Base-by-base conservation (phyloP, 1,140 invertebrate genomes). In the Adoxophyes honmai region DNA sequence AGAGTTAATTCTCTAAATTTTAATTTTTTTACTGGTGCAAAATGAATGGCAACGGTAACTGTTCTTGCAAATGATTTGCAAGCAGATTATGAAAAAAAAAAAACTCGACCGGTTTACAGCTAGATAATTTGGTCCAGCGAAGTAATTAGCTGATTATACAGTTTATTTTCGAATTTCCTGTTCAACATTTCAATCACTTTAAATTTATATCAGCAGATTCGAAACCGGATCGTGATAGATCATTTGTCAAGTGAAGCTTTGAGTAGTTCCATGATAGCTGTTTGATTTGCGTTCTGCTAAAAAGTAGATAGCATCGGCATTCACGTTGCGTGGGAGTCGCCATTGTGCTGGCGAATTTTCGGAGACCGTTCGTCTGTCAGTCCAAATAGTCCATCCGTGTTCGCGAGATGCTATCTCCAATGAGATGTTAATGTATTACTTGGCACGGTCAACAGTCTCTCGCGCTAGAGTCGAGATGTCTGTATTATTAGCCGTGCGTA, bases 361-460 rank as follows among this genome's bases (percentile, higher is more conserved):
- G 55, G 55, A 61, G 34, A 54, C 48, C 55, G 64, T 66, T 62
- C 60, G 55, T 60, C 54, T 58, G 64, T 70, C 64, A 64, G 57
- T 61, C 59, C 51, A 38, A 62, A 68, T 63, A 64, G 57, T 61
- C 59, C 51, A 38, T 33, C 52, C 44, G 59, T 62, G 66, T 78
- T 80, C 74, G 73, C 76, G 73, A 59, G 66, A 66, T 68, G 60
- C 36, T 69, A 77, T 73, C 69, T 66, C 56, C 61, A 75, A 78
- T 73, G 70, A 75, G 69, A 78, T 75, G 70, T 64, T 81, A 81
- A 81, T 83, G 74, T 72, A 72, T 70, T 70, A 70, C 61, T 70
- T 77, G 74, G 74, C 74, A 77, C 60, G 60, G 55, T 56, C 56
- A 57, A 16, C 42, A 39, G 65, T 63, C 65, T 34, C 56, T 60